These are phyloP conservation scores for Okamejei kenojei DNA, from an alignment of 2,797 vertebrate species.

Conservation along the genomic window DNA sequence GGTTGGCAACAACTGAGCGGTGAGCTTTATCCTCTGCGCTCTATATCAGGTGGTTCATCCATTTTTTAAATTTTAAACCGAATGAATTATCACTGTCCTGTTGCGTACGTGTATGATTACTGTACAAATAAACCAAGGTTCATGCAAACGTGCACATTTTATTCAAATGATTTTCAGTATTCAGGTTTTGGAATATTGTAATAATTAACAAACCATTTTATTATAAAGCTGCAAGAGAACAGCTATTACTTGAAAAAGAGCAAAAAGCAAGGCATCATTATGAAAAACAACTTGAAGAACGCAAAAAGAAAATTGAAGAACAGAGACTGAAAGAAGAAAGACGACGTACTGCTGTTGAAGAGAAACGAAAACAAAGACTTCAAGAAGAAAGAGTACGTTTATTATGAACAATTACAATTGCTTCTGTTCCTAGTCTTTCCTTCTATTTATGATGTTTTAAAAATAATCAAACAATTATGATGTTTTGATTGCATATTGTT, in stretches of 20 bases:
- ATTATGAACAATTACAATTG: not conserved
- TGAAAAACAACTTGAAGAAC: slow-evolving; percentile 81
- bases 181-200: not conserved
- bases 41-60: not conserved
- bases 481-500: not conserved
- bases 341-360: slow-evolving; percentile 78
- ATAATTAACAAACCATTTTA: not conserved
- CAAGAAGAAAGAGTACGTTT: slow-evolving; percentile 79
- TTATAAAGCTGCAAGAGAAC: slow-evolving; percentile 71
- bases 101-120: too few relatives aligned
- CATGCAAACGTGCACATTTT: not conserved
- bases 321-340: slow-evolving; percentile 81
- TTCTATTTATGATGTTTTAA: not conserved
- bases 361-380: slow-evolving; percentile 78
- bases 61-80: not conserved
- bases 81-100: not conserved
- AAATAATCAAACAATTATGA: too few relatives aligned
- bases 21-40: too few relatives aligned
- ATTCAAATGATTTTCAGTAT: not conserved
- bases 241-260: slow-evolving; percentile 76
- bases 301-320: slow-evolving; percentile 75
- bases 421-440: not conserved
- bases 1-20: too few relatives aligned
- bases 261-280: slow-evolving; percentile 78
- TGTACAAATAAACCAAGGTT: not conserved